Evolutionary conservation across 2,888 invertebrate species (phyloP), one percentile per base, ranked within the genome.

Genomic region (Phytoseiulus persimilis): DNA sequence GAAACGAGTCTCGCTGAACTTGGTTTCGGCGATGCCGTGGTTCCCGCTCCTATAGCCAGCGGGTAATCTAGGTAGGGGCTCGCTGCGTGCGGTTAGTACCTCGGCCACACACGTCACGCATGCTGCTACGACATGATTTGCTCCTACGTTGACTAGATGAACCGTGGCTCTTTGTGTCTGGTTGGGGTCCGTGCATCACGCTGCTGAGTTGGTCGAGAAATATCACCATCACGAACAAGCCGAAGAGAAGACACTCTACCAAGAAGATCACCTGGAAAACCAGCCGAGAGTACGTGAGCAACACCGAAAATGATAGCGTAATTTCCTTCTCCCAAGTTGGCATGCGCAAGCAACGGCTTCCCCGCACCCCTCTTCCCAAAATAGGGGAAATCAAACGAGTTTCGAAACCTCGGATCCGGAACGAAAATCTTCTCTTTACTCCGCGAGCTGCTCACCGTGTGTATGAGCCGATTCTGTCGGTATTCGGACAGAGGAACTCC

Each of bases 211-310:
- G 94, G 93, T 96, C 96, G 91, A 96, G 95, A 93, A 97, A 95
- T 91, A 97, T 96, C 83, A 96, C 96, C 90, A 95, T 94, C 31
- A 96, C 96, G 93, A 97, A 97, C 92, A 97, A 94, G 14, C 97
- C 97, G 93, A 97, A 97, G 39, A 97, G 93, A 11, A 95, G 94
- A 90, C 96, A 95, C 93, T 96, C 96, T 93, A 97, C 93, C 90
- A 96, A 94, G 91, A 97, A 93, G 91, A 96, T 95, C 89, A 97
- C 95, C 91, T 95, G 95, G 93, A 87, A n/a, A 31, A n/a, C n/a
- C n/a, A n/a, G n/a, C n/a, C n/a, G n/a, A n/a, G n/a, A n/a, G n/a
- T n/a, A n/a, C n/a, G n/a, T n/a, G n/a, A n/a, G n/a, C n/a, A n/a
- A n/a, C n/a, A n/a, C n/a, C n/a, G n/a, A n/a, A n/a, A n/a, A n/a